Base-by-base conservation (phyloP, 2,113 vertebrate species). In the Erythrocercus mccallii region DNA sequence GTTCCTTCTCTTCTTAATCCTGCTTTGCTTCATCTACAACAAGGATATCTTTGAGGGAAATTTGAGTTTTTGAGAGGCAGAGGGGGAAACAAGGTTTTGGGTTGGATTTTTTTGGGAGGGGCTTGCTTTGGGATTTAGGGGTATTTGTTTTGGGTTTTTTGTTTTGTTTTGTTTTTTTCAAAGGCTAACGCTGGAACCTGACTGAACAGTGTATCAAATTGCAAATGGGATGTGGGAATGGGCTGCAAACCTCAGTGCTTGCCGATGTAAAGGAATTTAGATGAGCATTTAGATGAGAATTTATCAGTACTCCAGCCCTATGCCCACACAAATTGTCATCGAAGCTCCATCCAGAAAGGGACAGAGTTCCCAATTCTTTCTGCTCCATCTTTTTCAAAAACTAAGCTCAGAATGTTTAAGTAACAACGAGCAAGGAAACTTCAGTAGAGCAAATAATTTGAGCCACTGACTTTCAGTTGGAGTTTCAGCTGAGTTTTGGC, bases 401-500 rank as follows among this genome's bases (percentile, higher is more conserved):
- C 30, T 79, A 61, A 93, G 79, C 13, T 91, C 25, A 11, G 11
- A 79, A 18, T 86, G 20, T 92, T 96, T 88, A 83, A 93, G 86
- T 86, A 95, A 93, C 61, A 53, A 71, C 37, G 37, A 89, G 25
- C 4, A 25, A 81, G 35, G 42, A 85, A 92, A 78, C 65, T 83
- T 86, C 60, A 93, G 44, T 11, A 28, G 9, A 92, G 79, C 57
- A 86, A 94, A 81, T 80, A 57, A 58, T 70, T 88, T 78, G 64
- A 94, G 72, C 30, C 69, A 71, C 72, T 71, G 35, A 64, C 77
- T 80, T 42, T 91, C 65, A 82, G 17, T 5, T 71, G 73, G 73
- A 35, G 11, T 77, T 95, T 93, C 85, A 77, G 92, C 87, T 80
- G 74, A 92, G 81, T 93, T 94, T 93, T 95, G 74, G 68, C 56